phyloP scores from a whole-genome alignment of 2,888 invertebrate genomes.

The Drosophila villosipedis region DNA sequence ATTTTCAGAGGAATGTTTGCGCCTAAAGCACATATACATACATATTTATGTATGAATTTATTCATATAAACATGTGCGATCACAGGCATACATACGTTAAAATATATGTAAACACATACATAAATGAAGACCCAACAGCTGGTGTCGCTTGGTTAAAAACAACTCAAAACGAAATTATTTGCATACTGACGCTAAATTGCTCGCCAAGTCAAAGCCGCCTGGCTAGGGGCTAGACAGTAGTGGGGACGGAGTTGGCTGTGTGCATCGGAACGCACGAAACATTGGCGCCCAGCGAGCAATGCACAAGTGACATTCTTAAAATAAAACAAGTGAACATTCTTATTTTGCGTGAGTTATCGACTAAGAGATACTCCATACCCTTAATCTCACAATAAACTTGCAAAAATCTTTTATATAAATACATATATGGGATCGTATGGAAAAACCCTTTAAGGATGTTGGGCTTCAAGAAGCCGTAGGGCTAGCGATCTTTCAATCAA shows the following conservation, averaged over 20 bases:
- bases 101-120: not conserved
- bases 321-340: conserved; percentile 49
- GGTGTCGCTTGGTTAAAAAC: conserved; percentile 64
- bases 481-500: not conserved
- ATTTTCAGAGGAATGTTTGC: conserved; percentile 5
- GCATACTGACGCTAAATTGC: conserved; percentile 54
- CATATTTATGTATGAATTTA: not conserved
- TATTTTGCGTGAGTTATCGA: not conserved
- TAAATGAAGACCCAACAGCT: conserved; percentile 61
- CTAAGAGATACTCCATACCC: conserved; percentile 16
- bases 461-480: not conserved
- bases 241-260: conserved; percentile 41
- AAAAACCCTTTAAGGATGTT: not conserved
- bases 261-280: conserved; percentile 59
- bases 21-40: not conserved
- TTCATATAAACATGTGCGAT: not conserved
- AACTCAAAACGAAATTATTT: conserved; percentile 52
- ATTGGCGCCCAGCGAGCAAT: conserved; percentile 74
- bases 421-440: not conserved
- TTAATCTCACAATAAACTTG: not conserved
- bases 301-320: conserved; percentile 71
- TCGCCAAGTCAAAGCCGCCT: conserved; percentile 32
- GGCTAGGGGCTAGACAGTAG: conserved; percentile 61
- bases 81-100: not conserved
- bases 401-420: not conserved